Percentiles rank a stretch among this genome's conserved stretches.
phyloP scores from a whole-genome alignment of 2,888 invertebrate genomes.

The Doris montereyensis region DNA sequence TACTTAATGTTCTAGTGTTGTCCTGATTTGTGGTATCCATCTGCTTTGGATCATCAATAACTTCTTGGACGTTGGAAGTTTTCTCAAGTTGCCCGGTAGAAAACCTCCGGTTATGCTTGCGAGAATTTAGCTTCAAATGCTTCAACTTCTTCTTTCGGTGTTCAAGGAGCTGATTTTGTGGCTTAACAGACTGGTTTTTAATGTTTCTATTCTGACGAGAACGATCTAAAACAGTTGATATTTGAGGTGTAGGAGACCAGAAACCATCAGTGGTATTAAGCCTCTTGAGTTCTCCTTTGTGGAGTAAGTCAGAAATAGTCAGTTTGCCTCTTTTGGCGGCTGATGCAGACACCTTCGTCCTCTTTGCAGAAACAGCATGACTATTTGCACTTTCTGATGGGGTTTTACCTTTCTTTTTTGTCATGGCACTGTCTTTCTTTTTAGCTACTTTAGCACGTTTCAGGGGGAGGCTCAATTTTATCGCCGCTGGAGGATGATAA shows the following conservation, averaged over 20 bases:
- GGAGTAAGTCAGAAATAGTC: conserved; percentile 28
- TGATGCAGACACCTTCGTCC: no score
- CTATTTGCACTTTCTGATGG: no score
- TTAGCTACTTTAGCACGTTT: background rate
- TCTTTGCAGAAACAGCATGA: no score
- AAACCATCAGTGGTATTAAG: conserved; percentile 38
- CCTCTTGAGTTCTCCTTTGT: conserved; percentile 28
- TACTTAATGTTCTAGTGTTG: no score
- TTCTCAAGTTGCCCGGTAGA: no score
- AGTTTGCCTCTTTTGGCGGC: no score
- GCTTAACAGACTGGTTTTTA: conserved; percentile 6
- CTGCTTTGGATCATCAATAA: no score
- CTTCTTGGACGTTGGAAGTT: no score
- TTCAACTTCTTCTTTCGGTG: conserved; percentile 31
- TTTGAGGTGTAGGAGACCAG: conserved; percentile 33
- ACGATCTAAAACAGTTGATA: background rate
- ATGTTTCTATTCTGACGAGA: no score
- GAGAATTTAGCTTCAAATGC: conserved; percentile 9
- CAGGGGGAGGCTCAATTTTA: background rate
- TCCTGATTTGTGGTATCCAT: no score
- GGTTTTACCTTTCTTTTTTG: background rate
- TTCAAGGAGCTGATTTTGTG: conserved; percentile 29
- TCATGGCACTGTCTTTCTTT: background rate
- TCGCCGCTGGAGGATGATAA: no score
- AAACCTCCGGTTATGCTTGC: no score